Conservation (phyloP, 2,888 invertebrate genomes). For the Eremobia ochroleuca region DNA sequence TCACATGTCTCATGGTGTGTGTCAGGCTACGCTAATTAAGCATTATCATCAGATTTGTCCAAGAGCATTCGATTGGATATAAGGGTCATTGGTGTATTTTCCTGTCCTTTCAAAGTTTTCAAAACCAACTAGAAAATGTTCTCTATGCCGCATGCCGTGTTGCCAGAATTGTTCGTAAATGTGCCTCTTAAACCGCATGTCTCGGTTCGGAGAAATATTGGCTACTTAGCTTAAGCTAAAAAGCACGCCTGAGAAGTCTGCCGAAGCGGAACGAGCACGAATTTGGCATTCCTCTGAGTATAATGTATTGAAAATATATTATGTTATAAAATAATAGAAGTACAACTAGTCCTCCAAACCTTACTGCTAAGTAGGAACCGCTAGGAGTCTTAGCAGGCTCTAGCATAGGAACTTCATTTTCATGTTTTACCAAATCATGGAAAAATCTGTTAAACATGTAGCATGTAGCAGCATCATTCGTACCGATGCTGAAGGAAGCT, state of each 20-base stretch:
- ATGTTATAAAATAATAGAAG: constrained; percentile 3
- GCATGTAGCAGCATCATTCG: background rate
- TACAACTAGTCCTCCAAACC: background rate
- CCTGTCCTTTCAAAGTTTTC: background rate
- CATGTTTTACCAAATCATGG: background rate
- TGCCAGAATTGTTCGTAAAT: constrained; percentile 1
- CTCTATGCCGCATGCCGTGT: background rate
- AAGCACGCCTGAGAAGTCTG: background rate
- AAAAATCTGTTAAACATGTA: too few relatives aligned
- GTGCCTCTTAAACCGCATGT: background rate
- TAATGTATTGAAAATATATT: background rate
- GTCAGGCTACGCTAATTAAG: background rate
- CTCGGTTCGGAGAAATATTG: constrained; percentile 22
- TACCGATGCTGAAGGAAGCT: background rate
- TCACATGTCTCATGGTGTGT: background rate
- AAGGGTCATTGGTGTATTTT: background rate
- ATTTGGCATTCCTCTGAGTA: constrained; percentile 27
- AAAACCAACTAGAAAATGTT: background rate
- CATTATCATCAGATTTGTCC: too few relatives aligned
- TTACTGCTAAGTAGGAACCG: background rate
- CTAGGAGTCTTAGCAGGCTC: too few relatives aligned
- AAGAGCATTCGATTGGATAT: background rate
- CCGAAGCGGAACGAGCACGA: constrained; percentile 9
- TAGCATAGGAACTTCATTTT: background rate
- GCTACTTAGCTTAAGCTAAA: constrained; percentile 20